Base-by-base conservation (phyloP, 2,797 vertebrate genomes). In the Pseudochaenichthys georgianus region DNA sequence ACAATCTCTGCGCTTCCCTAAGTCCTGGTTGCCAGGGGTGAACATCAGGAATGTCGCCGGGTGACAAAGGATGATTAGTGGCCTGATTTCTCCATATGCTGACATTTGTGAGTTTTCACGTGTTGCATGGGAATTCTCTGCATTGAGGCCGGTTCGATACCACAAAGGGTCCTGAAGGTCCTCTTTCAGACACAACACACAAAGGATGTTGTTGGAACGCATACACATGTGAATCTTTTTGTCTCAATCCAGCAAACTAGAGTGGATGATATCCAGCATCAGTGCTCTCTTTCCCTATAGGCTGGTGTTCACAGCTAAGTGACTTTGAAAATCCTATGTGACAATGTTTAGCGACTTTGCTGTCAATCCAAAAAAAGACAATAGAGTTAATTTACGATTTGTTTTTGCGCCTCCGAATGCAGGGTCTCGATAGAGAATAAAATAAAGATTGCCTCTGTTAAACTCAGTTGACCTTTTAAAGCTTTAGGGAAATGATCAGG, bases 1-100 rank as follows among this genome's bases (percentile, higher is more conserved):
- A 89, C 88, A 94, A 93, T 94, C 89, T 89, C 89, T 88, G 90
- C 81, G 87, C 90, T 91, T 94, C 90, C 88, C 88, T 94, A 93
- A 95, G 88, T 91, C 66, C 89, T 3, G 86, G 96, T 98, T 97
- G 95, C 96, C 93, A 93, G 93, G 96, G 93, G 81, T 78, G 87
- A 88, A 92, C 81, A 83, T 85, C 86, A 96, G 95, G 95, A 98
- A 96, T 96, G 95, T 92, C 87, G 77, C 83, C 41, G 86, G 85
- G 84, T 91, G 91, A 93, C 95, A 94, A 96, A 93, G 89, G 90
- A 94, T 88, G 91, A 90, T 95, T 93, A 94, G 93, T 82, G 89
- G 88, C 81, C 90, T 94, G 92, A 93, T 93, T 94, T 91, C 92
- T 93, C 88, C 88, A 81, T 84, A 86, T 89, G 81, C 88, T 93